Percentiles rank a stretch among this genome's conserved stretches.
Evolutionary conservation across 2,797 vertebrate genomes (phyloP).

Genomic region (Pelochelys cantorii): DNA sequence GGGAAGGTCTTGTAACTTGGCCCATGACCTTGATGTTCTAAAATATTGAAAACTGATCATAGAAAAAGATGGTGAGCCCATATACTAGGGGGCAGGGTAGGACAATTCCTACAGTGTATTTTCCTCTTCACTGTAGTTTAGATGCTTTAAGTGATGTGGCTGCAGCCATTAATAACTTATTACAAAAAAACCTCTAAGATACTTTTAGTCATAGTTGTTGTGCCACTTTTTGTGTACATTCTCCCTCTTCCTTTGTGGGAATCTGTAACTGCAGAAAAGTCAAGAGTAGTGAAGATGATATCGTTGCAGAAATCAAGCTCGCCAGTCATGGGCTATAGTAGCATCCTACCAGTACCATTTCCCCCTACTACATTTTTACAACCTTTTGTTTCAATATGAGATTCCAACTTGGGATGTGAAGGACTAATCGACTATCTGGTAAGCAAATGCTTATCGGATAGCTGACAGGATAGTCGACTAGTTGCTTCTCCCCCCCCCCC

Average conservation of each 20-base stretch:
- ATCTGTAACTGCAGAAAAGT: background rate
- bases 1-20: background rate
- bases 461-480: too few species aligned
- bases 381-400: background rate
- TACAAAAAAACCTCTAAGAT: background rate
- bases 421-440: too few species aligned
- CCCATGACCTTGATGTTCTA: background rate
- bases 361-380: background rate
- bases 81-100: background rate
- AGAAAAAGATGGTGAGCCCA: background rate
- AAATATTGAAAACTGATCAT: background rate
- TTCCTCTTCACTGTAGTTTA: background rate
- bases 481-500: too few species aligned
- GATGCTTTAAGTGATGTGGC: background rate
- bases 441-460: too few species aligned
- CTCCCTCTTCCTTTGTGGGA: background rate
- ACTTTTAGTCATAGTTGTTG: background rate
- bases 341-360: background rate
- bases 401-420: too few species aligned
- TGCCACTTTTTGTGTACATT: background rate
- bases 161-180: background rate
- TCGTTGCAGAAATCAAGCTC: background rate
- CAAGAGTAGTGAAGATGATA: background rate
- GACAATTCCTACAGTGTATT: background rate
- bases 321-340: background rate